Conservation (phyloP, 2,113 vertebrate species). For the Dipodomys stephensi region DNA sequence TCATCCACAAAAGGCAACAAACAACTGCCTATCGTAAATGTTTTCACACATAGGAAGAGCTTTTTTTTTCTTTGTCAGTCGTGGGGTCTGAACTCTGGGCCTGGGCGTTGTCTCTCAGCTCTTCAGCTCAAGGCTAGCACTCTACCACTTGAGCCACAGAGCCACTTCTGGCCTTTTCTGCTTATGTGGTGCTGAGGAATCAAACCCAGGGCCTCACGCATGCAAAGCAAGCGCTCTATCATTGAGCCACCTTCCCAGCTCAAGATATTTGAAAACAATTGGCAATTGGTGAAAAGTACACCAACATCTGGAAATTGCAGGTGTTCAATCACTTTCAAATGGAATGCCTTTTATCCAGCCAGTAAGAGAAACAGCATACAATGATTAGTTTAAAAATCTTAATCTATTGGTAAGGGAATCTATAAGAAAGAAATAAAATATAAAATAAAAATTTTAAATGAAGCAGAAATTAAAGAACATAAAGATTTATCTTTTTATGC, state of each 20-base stretch:
- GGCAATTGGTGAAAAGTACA: constrained; percentile 40
- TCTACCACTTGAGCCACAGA: no score
- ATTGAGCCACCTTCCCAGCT: no score
- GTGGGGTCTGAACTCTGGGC: no score
- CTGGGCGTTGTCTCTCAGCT: no score
- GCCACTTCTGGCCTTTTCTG: no score
- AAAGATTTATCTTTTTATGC: not conserved
- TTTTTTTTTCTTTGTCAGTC: not conserved
- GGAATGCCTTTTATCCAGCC: not conserved
- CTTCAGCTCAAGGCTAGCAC: no score
- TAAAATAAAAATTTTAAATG: constrained; percentile 18
- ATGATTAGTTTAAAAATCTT: constrained; percentile 54
- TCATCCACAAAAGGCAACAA: constrained; percentile 56
- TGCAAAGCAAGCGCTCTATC: no score
- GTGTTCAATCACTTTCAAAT: constrained; percentile 35
- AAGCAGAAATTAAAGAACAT: not conserved
- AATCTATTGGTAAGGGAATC: constrained; percentile 31
- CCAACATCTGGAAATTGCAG: constrained; percentile 5
- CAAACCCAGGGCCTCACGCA: no score
- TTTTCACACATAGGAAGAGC: constrained; percentile 28
- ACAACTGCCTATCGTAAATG: constrained; percentile 43
- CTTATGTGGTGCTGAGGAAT: no score
- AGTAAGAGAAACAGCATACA: not conserved
- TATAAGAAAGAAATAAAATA: constrained; percentile 22
- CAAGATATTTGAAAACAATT: constrained; percentile 6